These are phyloP conservation scores for Bettongia penicillata DNA, from an alignment of 2,113 vertebrate species.

Conservation along the genomic window DNA sequence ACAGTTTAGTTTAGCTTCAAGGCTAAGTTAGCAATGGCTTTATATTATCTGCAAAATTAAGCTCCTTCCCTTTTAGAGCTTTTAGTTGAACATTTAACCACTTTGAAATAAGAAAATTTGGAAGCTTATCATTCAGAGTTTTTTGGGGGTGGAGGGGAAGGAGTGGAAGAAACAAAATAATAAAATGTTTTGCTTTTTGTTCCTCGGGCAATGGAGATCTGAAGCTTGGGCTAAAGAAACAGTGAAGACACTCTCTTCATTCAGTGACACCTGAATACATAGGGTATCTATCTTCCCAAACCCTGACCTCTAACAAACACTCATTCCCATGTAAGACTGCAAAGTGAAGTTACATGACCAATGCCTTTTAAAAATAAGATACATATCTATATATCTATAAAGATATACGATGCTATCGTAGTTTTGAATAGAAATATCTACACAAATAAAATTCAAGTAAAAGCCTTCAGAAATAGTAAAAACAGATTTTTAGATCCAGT, in stretches of 20 bases:
- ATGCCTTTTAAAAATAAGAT: neutral
- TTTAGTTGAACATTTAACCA: constrained; percentile 46
- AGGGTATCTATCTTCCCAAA: constrained; percentile 35
- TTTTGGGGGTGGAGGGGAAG: neutral
- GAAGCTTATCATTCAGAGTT: neutral
- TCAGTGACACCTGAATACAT: constrained; percentile 36
- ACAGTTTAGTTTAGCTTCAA: constrained; percentile 18
- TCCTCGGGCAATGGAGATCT: neutral
- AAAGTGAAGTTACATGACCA: constrained; percentile 3
- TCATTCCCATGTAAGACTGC: constrained; percentile 6
- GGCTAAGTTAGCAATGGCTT: neutral
- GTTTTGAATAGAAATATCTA: neutral
- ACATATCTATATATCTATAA: neutral
- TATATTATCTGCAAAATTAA: constrained; percentile 40
- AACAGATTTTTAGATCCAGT: constrained; percentile 18
- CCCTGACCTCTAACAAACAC: constrained; percentile 9
- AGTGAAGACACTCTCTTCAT: neutral
- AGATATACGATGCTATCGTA: neutral
- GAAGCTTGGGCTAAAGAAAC: neutral
- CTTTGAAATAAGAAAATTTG: constrained; percentile 46
- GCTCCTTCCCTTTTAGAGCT: constrained; percentile 39
- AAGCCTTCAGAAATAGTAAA: constrained; percentile 34
- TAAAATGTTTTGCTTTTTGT: constrained; percentile 30
- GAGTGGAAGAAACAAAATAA: constrained; percentile 33
- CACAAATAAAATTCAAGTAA: constrained; percentile 37